Conservation (phyloP, 2,888 invertebrate species). For the Morpho achilles region DNA sequence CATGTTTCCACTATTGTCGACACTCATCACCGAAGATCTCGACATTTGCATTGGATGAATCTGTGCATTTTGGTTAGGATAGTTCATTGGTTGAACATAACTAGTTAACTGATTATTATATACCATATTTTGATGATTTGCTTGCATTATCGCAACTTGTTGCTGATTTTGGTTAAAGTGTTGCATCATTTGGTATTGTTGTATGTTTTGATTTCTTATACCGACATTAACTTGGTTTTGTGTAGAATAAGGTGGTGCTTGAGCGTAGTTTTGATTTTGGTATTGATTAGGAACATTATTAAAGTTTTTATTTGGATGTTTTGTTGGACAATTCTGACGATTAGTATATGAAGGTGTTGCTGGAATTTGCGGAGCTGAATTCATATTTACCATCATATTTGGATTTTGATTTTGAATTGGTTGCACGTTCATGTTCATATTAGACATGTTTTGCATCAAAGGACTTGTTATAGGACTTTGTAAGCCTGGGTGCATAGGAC, state of each 20-base stretch:
- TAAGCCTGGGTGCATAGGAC: slow-evolving; percentile 65
- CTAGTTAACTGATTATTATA: slow-evolving; percentile 55
- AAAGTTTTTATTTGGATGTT: slow-evolving; percentile 52
- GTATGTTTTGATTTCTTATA: slow-evolving; percentile 58
- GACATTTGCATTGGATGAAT: slow-evolving; percentile 68
- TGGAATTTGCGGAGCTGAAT: slow-evolving; percentile 36
- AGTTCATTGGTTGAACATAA: slow-evolving; percentile 54
- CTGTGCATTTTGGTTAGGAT: slow-evolving; percentile 53
- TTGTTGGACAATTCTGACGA: slow-evolving; percentile 51
- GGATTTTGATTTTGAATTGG: slow-evolving; percentile 39
- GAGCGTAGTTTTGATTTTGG: slow-evolving; percentile 58
- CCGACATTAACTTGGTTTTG: slow-evolving; percentile 53
- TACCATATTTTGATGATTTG: slow-evolving; percentile 48
- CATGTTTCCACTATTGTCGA: slow-evolving; percentile 68
- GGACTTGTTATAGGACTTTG: slow-evolving; percentile 48
- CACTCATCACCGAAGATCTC: slow-evolving; percentile 70
- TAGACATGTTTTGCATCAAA: slow-evolving; percentile 66
- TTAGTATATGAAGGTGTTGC: slow-evolving; percentile 47
- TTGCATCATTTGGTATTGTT: slow-evolving; percentile 63
- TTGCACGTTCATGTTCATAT: slow-evolving; percentile 60
- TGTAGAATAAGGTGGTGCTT: slow-evolving; percentile 51
- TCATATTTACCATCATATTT: slow-evolving; percentile 54
- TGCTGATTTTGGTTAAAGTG: slow-evolving; percentile 60
- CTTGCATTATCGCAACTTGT: slow-evolving; percentile 45
- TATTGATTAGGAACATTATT: slow-evolving; percentile 58